Conservation (phyloP, 2,113 vertebrate species). For the Paraplagusia blochii region DNA sequence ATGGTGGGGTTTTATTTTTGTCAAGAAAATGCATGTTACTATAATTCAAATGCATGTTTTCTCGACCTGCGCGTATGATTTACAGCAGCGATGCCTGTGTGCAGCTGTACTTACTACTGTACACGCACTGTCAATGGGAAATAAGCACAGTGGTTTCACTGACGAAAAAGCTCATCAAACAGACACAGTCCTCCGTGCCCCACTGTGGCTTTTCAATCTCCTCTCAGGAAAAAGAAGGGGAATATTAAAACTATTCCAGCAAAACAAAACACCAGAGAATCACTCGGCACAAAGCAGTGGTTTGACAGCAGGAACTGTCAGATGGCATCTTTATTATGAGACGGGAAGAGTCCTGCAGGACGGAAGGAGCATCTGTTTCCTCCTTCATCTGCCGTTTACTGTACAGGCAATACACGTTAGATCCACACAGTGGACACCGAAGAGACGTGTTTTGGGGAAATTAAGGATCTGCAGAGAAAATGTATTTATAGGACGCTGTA, state of each 20-base stretch:
- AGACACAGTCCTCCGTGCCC: conserved; percentile 23
- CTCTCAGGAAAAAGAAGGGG: conserved; percentile 26
- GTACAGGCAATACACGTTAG: conserved; percentile 28
- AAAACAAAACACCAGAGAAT: conserved; percentile 44
- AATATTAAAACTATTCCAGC: conserved; percentile 27
- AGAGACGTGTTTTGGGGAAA: conserved; percentile 26
- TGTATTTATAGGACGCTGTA: neutral
- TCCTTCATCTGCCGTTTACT: conserved; percentile 37
- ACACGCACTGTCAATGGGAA: neutral
- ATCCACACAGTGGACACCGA: conserved; percentile 39
- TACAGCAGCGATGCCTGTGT: too few species aligned
- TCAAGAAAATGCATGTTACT: conserved; percentile 5
- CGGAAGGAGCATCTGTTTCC: conserved; percentile 61
- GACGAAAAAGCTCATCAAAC: conserved; percentile 18
- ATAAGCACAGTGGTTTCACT: neutral
- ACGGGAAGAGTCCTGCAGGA: conserved; percentile 60
- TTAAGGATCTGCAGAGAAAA: neutral
- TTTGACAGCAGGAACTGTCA: conserved; percentile 69
- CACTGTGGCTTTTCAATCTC: conserved; percentile 14
- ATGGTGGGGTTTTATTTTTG: too few species aligned
- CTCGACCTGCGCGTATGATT: neutral
- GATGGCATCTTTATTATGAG: conserved; percentile 69
- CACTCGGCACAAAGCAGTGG: conserved; percentile 44
- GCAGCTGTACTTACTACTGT: too few species aligned
- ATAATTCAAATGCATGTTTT: conserved; percentile 29